Percentiles rank a stretch among this genome's conserved stretches.
phyloP scores from a whole-genome alignment of 2,888 invertebrate genomes.

The Hybos culiciformis region DNA sequence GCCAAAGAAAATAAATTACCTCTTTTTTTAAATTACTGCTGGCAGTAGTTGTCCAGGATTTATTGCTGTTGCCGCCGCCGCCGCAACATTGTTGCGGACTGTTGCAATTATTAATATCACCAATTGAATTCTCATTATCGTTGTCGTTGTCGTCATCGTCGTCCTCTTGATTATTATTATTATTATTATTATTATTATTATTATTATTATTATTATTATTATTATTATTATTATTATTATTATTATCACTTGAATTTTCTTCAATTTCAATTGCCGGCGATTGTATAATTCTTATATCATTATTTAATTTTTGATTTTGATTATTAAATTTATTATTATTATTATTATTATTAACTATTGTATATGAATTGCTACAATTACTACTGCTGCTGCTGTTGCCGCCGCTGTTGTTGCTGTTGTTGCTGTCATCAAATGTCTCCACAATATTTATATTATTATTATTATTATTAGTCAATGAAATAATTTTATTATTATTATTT shows the following conservation, averaged over 20 bases:
- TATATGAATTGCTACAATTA: too few relatives aligned
- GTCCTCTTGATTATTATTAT: background rate
- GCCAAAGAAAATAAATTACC: background rate
- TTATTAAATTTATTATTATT: too few relatives aligned
- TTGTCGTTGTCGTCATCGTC: background rate
- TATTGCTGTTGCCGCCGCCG: too few relatives aligned
- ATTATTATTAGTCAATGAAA: too few relatives aligned
- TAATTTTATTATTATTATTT: background rate
- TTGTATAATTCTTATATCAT: too few relatives aligned
- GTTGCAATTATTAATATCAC: background rate
- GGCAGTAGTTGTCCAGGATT: too few relatives aligned
- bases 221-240: background rate
- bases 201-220: background rate
- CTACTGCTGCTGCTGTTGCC: background rate
- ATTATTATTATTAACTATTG: too few relatives aligned
- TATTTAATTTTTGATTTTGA: too few relatives aligned
- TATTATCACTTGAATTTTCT: background rate
- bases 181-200: background rate
- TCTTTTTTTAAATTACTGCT: too few relatives aligned
- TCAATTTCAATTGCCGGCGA: too few relatives aligned
- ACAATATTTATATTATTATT: background rate
- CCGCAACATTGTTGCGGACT: background rate
- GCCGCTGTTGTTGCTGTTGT: background rate
- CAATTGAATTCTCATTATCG: background rate
- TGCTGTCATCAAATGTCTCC: background rate